Base-by-base conservation (phyloP, 2,888 invertebrate species). In the Nyleta sp. region DNA sequence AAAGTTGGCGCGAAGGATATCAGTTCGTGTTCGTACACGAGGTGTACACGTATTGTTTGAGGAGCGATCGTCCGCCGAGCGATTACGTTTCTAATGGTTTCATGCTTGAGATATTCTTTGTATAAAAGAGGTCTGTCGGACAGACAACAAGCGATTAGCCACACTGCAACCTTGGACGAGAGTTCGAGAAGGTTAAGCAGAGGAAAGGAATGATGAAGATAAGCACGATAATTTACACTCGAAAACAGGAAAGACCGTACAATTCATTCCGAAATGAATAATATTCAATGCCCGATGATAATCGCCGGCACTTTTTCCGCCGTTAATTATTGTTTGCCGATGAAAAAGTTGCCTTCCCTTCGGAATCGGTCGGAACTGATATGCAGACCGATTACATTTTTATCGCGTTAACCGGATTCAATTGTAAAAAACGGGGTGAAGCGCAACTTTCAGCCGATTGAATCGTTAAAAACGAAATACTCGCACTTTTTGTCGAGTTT, bases 81-180 rank as follows among this genome's bases (percentile, higher is more conserved):
- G 65, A 71, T 77, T 77, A 77, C 59, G 71, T 71, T 71, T 77
- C 76, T 77, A 77, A 77, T 77, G 71, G 71, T 77, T 77, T 77
- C 77, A 77, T 77, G 71, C 71, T 77, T 77, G 77, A 77, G 77
- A 59, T 71, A 77, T 77, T 77, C 71, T 71, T 71, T 65, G 71
- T 77, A 67, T 59, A 67, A 77, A 71, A 71, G 71, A 67, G 71
- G 71, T 72, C 67, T 72, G 72, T 77, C 76, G 71, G 71, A 77
- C 76, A 65, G 71, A 65, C 71, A 65, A 72, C 65, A 67, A 67
- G 67, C 77, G 77, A 77, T 77, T 77, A 77, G 77, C 64, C 70
- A 64, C 70, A 64, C 57, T 57, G 57, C 64, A 70, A 70, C 70
- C 76, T 70, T 70, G 70, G 52, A 70, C 50, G 64, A 31, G 64